Evolutionary conservation across 2,113 vertebrate genomes (phyloP), one percentile per base, ranked within the genome.

Genomic region (Regulus satrapa): DNA sequence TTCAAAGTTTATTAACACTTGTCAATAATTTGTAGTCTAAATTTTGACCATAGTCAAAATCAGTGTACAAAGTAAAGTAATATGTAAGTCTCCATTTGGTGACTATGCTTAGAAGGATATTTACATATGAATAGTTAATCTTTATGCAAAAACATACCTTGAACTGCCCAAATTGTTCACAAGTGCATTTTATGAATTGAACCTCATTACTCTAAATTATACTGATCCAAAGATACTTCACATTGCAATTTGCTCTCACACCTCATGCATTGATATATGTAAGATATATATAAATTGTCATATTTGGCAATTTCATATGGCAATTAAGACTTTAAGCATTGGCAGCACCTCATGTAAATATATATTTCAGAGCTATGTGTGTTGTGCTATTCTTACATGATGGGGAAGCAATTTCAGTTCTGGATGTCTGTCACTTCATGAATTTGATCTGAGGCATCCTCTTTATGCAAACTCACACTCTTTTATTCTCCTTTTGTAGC

Each of bases 401-500:
- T 28, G 18, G 21, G 28, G 45, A 85, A 82, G 12, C 9, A 63
- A 16, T 64, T 81, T 89, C 32, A 55, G 40, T 43, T 21, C 31
- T 69, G 51, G 11, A 32, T 76, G 38, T 79, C 75, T 92, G 8
- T 54, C 67, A 66, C 73, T 66, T 87, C 14, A 61, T 61, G 36
- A 72, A 45, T 85, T 77, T 66, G 52, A 75, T 25, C 59, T 54
- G 75, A 38, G 58, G 23, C 21, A 6, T 81, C 91, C 41, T 92
- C n/a, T 41, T 25, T 81, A 78, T 89, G 68, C 62, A 86, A 85
- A 86, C 31, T 36, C 5, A 5, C 16, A 17, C 26, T 77, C 79
- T 76, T 95, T 92, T 89, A 68, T 88, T 82, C 86, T 80, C 26
- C 66, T 94, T 94, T 92, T 83, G 62, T 83, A 48, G 66, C 46